These are phyloP conservation scores for Tachystola acroxantha DNA, from an alignment of 2,888 invertebrate species.

Conservation along the genomic window DNA sequence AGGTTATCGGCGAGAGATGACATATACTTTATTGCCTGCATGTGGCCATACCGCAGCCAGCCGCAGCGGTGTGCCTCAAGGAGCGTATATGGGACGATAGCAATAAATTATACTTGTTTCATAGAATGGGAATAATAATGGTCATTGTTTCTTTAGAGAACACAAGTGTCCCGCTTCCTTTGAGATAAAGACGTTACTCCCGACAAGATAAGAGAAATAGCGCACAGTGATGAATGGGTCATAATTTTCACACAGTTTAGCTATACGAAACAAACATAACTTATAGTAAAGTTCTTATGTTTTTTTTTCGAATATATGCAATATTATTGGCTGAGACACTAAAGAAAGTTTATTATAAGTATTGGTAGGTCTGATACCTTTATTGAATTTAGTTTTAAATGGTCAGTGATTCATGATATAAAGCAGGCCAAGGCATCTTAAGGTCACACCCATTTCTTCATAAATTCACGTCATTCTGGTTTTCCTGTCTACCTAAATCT, in stretches of 20 bases:
- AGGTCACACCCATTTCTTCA: slow-evolving; percentile 4
- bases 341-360: no score
- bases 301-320: no score
- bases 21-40: slow-evolving; percentile 29
- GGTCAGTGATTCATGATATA: slow-evolving; percentile 8
- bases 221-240: neutral
- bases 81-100: slow-evolving; percentile 17
- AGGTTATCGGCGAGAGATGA: slow-evolving; percentile 49
- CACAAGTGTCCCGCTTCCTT: slow-evolving; percentile 15
- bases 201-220: slow-evolving; percentile 6
- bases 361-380: no score
- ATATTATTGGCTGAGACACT: no score
- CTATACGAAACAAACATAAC: neutral
- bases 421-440: slow-evolving; percentile 9
- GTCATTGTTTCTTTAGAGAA: slow-evolving; percentile 14
- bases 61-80: slow-evolving; percentile 25
- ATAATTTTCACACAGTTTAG: neutral
- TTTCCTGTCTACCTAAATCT: slow-evolving; percentile 14
- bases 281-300: neutral
- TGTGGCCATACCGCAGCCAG: slow-evolving; percentile 19
- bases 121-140: slow-evolving; percentile 13
- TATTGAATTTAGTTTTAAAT: no score
- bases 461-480: slow-evolving; percentile 10
- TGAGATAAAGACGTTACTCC: slow-evolving; percentile 10
- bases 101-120: slow-evolving; percentile 13